A percentile compares a stretch with the other conserved stretches of the same genome.
These are phyloP conservation scores for Teinopalpus imperialis DNA, from an alignment of 2,888 invertebrate genomes.

Conservation along the genomic window DNA sequence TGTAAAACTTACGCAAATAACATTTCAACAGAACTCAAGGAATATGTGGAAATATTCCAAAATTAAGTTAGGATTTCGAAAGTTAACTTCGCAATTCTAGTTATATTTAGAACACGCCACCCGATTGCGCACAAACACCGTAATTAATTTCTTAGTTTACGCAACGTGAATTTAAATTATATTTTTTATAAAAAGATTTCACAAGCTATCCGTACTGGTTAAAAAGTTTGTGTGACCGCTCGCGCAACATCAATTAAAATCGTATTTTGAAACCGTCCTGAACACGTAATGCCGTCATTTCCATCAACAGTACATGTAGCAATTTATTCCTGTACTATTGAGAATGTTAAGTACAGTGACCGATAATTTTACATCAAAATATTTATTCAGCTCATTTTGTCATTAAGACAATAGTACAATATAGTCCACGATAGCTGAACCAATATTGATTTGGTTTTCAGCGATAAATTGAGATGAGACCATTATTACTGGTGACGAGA, in stretches of 20 bases:
- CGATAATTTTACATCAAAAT: constrained; percentile 21
- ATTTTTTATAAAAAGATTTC: constrained; percentile 18
- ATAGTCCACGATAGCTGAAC: too few species aligned
- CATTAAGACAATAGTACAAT: too few species aligned
- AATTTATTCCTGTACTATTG: constrained; percentile 4
- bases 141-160: neutral
- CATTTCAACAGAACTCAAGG: too few species aligned
- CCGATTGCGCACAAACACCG: neutral
- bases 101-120: constrained; percentile 6
- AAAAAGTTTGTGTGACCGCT: constrained; percentile 53
- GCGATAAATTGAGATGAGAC: too few species aligned
- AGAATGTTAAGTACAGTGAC: too few species aligned
- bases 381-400: constrained; percentile 28
- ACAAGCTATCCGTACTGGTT: constrained; percentile 47
- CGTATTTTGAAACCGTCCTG: constrained; percentile 61
- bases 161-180: constrained; percentile 1
- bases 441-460: too few species aligned
- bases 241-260: constrained; percentile 75
- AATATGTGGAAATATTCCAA: too few species aligned
- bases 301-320: constrained; percentile 29
- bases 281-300: constrained; percentile 67
- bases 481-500: too few species aligned
- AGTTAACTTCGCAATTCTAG: neutral
- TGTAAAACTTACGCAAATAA: neutral
- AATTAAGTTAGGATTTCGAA: constrained; percentile 9